Conservation (phyloP, 2,888 invertebrate genomes). For the Andrena dorsata region DNA sequence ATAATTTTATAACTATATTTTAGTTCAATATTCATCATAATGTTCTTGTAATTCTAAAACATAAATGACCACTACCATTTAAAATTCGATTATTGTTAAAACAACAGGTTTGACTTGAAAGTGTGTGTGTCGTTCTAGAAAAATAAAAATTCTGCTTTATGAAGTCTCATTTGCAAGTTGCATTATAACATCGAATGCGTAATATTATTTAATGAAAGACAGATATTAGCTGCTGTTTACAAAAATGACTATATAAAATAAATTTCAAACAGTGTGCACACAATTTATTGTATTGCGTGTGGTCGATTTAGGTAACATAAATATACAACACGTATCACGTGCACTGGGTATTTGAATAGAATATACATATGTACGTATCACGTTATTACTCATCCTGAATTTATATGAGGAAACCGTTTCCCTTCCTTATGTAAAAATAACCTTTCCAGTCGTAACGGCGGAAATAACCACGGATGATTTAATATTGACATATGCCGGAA, state of each 20-base stretch:
- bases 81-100: too few relatives aligned
- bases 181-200: too few relatives aligned
- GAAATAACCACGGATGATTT: constrained; percentile 26
- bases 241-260: constrained; percentile 3
- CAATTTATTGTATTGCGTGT: constrained; percentile 8
- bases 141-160: too few relatives aligned
- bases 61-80: too few relatives aligned
- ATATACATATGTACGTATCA: constrained; percentile 16
- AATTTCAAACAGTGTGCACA: constrained; percentile 26
- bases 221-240: too few relatives aligned
- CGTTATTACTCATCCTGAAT: constrained; percentile 40
- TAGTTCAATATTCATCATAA: too few relatives aligned
- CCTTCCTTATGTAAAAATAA: constrained; percentile 13
- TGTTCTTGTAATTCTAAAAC: too few relatives aligned
- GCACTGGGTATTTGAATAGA: constrained; percentile 28
- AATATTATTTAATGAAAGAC: too few relatives aligned
- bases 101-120: too few relatives aligned
- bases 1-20: too few relatives aligned
- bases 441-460: not conserved
- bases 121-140: too few relatives aligned
- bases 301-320: constrained; percentile 26
- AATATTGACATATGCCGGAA: constrained; percentile 12
- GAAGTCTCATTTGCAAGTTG: too few relatives aligned
- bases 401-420: constrained; percentile 37
- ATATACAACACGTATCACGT: constrained; percentile 44